Evolutionary conservation across 2,797 vertebrate species (phyloP).

Genomic region (Luscinia luscinia): DNA sequence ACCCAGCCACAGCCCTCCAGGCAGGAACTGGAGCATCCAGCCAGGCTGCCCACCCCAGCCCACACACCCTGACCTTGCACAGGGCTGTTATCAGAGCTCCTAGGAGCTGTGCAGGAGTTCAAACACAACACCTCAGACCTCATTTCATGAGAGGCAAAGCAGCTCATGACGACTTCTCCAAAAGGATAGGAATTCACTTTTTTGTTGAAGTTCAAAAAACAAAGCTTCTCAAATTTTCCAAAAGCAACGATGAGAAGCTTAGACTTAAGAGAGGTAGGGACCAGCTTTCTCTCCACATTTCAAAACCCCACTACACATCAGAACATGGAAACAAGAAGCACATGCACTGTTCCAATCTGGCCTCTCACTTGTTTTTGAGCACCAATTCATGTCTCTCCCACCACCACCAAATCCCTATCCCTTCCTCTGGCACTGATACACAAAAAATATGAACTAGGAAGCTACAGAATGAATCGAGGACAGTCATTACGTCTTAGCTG

Average conservation of each 20-base stretch:
- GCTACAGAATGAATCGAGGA: not conserved
- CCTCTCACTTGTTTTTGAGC: not conserved
- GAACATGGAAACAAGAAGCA: not conserved
- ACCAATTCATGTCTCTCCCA: not conserved
- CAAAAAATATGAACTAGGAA: not conserved
- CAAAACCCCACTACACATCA: not conserved
- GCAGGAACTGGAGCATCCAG: not conserved
- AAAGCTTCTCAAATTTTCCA: not conserved
- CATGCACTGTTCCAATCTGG: not conserved
- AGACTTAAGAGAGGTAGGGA: not conserved
- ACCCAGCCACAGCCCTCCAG: not conserved
- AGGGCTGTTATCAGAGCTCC: not conserved
- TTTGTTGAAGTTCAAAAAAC: not conserved
- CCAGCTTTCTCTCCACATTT: not conserved
- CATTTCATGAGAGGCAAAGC: not conserved
- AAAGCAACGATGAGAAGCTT: not conserved
- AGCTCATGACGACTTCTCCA: not conserved
- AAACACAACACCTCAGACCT: not conserved
- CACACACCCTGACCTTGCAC: not conserved
- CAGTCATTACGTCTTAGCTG: not conserved
- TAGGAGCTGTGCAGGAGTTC: accelerated
- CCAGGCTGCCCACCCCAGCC: not conserved
- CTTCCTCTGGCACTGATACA: not conserved
- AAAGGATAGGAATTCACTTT: not conserved
- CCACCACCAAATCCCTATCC: not conserved